phyloP scores from a whole-genome alignment of 2,888 invertebrate genomes.

The Sinopyrophorus schimmeli region DNA sequence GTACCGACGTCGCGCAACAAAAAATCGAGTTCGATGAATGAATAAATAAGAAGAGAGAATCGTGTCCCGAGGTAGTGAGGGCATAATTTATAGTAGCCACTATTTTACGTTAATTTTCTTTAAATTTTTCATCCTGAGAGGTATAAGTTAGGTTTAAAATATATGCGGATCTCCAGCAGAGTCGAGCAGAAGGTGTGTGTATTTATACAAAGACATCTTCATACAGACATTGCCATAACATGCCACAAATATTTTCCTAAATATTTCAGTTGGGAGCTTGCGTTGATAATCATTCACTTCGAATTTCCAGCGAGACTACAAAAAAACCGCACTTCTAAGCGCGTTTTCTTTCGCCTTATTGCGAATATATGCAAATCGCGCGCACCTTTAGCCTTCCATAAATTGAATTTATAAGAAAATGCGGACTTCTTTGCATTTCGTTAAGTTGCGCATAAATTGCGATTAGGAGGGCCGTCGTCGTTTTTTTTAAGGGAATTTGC shows the following conservation, averaged over 20 bases:
- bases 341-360: too few relatives aligned
- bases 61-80: conserved; percentile 2
- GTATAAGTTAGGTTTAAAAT: conserved; percentile 26
- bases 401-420: too few relatives aligned
- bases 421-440: too few relatives aligned
- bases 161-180: conserved; percentile 31
- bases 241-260: conserved; percentile 46
- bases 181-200: conserved; percentile 24
- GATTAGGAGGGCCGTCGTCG: too few relatives aligned
- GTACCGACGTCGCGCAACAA: conserved; percentile 1
- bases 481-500: too few relatives aligned
- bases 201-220: conserved; percentile 33
- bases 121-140: conserved; percentile 19
- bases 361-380: conserved; percentile 1
- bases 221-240: conserved; percentile 42
- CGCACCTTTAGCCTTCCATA: too few relatives aligned
- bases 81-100: conserved; percentile 11
- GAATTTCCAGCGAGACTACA: conserved; percentile 28
- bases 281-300: conserved; percentile 33
- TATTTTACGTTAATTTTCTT: conserved; percentile 22
- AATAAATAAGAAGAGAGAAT: neutral
- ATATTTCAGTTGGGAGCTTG: conserved; percentile 44
- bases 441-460: too few relatives aligned
- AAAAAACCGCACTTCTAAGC: too few relatives aligned
- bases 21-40: too few relatives aligned